Conservation (phyloP, 30 jellyfish, hydroid and myxozoan genomes). For the Aurelia aurita region DNA sequence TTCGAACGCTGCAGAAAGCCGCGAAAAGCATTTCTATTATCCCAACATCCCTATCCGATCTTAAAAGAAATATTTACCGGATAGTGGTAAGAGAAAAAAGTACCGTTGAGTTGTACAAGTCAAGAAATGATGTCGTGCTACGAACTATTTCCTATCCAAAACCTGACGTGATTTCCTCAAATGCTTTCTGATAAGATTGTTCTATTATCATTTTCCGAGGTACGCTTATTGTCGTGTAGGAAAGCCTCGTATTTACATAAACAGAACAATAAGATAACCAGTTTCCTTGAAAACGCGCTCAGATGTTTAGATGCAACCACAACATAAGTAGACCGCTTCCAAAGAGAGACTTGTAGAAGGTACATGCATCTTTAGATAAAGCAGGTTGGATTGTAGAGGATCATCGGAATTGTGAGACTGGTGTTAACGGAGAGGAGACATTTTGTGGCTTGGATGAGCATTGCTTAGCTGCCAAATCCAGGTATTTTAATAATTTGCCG, state of each 20-base stretch:
- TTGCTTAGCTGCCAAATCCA: neutral
- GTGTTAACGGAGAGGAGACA: too few species aligned
- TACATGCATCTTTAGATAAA: too few species aligned
- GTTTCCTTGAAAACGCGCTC: conserved; percentile 60
- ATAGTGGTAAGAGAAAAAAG: conserved; percentile 30
- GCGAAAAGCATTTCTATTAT: conserved; percentile 32
- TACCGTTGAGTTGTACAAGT: conserved; percentile 40
- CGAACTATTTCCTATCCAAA: conserved; percentile 55
- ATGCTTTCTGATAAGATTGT: conserved; percentile 33
- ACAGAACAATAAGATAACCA: conserved; percentile 22
- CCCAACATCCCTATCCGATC: conserved; percentile 40
- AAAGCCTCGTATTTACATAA: conserved; percentile 22
- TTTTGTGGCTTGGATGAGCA: too few species aligned
- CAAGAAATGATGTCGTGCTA: conserved; percentile 56
- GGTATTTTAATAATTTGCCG: neutral
- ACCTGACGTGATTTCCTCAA: conserved; percentile 75
- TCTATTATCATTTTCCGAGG: conserved; percentile 42
- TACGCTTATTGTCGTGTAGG: conserved; percentile 48
- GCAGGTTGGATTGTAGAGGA: too few species aligned
- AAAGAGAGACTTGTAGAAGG: neutral
- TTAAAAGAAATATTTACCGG: conserved; percentile 37
- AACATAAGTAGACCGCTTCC: conserved; percentile 5
- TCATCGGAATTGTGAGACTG: too few species aligned
- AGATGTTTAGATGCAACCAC: conserved; percentile 42
- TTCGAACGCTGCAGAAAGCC: too few species aligned